Evolutionary conservation across 2,113 vertebrate species (phyloP).

Genomic region (Petrocephalus zakoni): DNA sequence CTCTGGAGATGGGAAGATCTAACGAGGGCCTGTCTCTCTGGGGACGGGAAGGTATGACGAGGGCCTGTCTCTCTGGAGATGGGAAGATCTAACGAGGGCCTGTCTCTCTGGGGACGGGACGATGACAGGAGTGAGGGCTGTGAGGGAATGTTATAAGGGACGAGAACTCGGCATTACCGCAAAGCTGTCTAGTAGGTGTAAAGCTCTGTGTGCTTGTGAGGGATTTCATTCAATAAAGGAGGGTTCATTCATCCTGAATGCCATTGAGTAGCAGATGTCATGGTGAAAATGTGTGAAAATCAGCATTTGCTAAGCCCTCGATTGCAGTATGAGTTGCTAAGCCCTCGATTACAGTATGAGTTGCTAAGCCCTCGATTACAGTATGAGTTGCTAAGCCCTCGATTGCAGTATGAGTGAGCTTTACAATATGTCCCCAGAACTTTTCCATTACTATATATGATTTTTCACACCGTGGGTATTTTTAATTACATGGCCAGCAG

Average conservation of each 20-base stretch:
- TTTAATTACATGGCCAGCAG: background rate
- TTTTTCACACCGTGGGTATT: background rate
- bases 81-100: background rate
- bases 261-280: background rate
- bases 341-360: background rate
- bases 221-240: background rate
- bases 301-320: background rate
- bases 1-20: background rate
- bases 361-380: background rate
- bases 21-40: background rate
- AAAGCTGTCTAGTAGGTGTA: background rate
- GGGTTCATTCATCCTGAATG: background rate
- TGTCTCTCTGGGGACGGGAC: background rate
- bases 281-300: background rate
- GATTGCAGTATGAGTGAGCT: background rate
- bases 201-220: background rate
- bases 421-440: background rate
- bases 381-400: background rate
- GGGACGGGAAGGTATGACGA: background rate
- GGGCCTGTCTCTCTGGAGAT: background rate
- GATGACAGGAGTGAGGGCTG: background rate
- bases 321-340: background rate
- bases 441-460: background rate
- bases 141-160: background rate
- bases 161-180: background rate